These are phyloP conservation scores for Cryptocheilus praepositus DNA, from an alignment of 2,888 invertebrate genomes.

Conservation along the genomic window DNA sequence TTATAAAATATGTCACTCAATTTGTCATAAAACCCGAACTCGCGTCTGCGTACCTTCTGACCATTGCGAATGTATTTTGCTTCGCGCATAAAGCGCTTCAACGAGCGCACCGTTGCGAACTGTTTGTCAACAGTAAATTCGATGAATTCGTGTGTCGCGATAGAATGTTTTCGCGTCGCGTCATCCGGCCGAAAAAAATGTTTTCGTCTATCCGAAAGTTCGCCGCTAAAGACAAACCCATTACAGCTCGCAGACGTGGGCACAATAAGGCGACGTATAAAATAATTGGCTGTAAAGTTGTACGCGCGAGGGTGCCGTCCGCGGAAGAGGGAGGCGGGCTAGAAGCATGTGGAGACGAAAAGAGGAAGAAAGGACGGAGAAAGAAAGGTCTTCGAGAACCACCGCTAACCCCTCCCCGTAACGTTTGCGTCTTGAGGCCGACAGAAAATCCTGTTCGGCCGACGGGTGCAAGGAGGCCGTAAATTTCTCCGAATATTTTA, in stretches of 20 bases:
- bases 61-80: no score
- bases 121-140: no score
- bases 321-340: constrained; percentile 21
- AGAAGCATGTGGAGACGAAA: constrained; percentile 25
- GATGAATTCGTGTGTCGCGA: no score
- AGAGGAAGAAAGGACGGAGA: constrained; percentile 11
- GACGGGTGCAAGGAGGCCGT: constrained; percentile 47
- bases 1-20: no score
- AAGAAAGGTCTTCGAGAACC: constrained; percentile 14
- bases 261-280: constrained; percentile 68
- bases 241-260: constrained; percentile 27
- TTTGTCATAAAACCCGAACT: no score
- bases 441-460: constrained; percentile 32
- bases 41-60: no score
- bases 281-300: constrained; percentile 73
- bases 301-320: constrained; percentile 48
- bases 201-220: no score
- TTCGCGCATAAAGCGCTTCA: no score
- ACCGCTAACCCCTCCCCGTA: constrained; percentile 22
- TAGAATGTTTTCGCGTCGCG: no score
- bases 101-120: no score
- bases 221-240: no score
- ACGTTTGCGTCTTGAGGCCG: not conserved
- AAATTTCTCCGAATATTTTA: constrained; percentile 73
- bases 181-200: no score